These are phyloP conservation scores for Sorex fumeus DNA, from an alignment of 2,113 vertebrate genomes.

Conservation along the genomic window DNA sequence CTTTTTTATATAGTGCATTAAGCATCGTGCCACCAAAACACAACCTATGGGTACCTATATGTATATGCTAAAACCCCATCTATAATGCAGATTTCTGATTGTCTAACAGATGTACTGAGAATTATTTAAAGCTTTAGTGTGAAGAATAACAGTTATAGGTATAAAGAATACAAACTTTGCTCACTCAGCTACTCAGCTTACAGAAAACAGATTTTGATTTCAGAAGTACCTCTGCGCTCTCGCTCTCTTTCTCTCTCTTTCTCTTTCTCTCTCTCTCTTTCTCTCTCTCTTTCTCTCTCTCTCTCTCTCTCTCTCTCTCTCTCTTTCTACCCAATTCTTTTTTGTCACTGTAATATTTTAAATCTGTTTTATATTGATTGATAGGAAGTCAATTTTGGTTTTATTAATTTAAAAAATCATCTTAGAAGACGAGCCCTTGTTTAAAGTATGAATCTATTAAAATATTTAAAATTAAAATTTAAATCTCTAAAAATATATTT, in stretches of 20 bases:
- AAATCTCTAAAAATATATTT: not conserved
- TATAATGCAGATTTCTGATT: constrained; percentile 63
- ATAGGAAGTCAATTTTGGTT: not conserved
- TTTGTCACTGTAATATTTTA: not conserved
- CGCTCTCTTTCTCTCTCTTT: no score
- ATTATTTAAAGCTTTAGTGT: constrained; percentile 55
- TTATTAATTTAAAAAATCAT: not conserved
- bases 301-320: not conserved
- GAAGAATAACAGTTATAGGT: constrained; percentile 57
- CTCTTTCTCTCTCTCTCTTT: not conserved
- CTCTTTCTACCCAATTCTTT: not conserved
- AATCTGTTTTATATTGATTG: not conserved
- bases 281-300: not conserved
- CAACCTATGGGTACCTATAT: not conserved
- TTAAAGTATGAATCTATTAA: not conserved
- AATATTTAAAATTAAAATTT: not conserved
- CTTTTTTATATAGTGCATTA: constrained; percentile 43
- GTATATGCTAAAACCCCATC: constrained; percentile 15
- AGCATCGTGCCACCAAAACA: constrained; percentile 58
- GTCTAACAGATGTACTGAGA: constrained; percentile 62
- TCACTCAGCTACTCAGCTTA: constrained; percentile 68
- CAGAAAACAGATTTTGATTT: constrained; percentile 63
- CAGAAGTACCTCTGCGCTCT: not conserved
- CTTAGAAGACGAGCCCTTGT: not conserved
- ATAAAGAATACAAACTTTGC: constrained; percentile 49